Evolutionary conservation across 2,113 vertebrate species (phyloP), one percentile per base, ranked within the genome.

Genomic region (Ia io): DNA sequence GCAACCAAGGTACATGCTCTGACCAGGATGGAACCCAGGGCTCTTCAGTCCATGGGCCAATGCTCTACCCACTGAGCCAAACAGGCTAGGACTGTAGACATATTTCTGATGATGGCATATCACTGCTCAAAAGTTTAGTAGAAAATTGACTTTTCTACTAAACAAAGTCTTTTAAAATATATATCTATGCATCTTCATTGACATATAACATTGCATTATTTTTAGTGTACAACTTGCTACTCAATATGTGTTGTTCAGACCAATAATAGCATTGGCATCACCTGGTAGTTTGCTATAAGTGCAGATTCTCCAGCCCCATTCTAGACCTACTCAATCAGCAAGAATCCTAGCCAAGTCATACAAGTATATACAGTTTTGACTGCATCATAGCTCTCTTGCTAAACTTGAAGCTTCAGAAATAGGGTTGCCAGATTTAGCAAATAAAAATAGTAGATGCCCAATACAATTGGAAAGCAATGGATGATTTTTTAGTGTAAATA

Each of bases 381-480:
- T 61, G 12, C 1, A 67, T 13, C 16, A 77, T 76, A 61, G 53
- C 28, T 84, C 2, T 88, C 32, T 42, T 56, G 23, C 28, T 84
- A 56, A 94, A 79, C 9, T 40, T 83, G 12, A 88, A 88, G 73
- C 70, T 74, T 88, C 42, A 84, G 35, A n/a, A 53, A 23, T 80
- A 88, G 22, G 65, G 16, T 47, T 78, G 53, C 7, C 88, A 91
- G 20, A 94, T 59, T 49, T 91, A 85, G 61, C 69, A 95, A 79
- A 47, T 69, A 88, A 73, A 88, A 95, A 11, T 53, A 91, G 80
- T 37, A 13, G 17, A 30, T 25, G 35, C 25, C 47, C n/a, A 78
- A 28, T 94, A 67, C 87, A 90, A 82, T 37, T 20, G 76, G 63
- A 88, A 95, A 96, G 63, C 25, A 61, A 82, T 59, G n/a, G 84